A percentile compares a stretch with the other conserved stretches of the same genome.
Conservation (phyloP, 2,888 invertebrate genomes). For the Mylabris sibirica region DNA sequence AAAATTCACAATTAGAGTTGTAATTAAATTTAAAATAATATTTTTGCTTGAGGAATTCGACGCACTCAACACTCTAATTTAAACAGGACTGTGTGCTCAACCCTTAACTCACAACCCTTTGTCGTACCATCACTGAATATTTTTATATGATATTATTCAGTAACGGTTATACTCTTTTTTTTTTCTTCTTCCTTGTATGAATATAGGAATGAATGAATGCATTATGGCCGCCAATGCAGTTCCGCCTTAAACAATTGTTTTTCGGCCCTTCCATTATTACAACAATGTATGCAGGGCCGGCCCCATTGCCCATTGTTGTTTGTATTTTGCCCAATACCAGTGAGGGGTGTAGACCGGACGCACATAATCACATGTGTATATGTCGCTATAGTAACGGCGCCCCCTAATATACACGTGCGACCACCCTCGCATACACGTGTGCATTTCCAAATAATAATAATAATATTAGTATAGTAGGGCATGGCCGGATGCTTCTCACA, state of each 20-base stretch:
- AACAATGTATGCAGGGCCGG: conserved; percentile 47
- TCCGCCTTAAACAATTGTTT: conserved; percentile 54
- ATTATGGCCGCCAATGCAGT: conserved; percentile 47
- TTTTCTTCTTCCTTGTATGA: not conserved
- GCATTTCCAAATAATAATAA: conserved; percentile 16
- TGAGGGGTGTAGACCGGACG: conserved; percentile 54
- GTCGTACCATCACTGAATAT: conserved; percentile 25
- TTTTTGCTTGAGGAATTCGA: not conserved
- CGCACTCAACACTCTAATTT: conserved; percentile 28
- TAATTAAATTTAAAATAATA: not conserved
- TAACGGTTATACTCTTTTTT: not conserved
- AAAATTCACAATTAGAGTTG: not conserved
- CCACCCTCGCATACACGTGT: conserved; percentile 40
- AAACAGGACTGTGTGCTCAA: conserved; percentile 39
- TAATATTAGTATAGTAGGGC: not conserved
- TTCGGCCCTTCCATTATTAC: conserved; percentile 46
- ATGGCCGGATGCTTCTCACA: not conserved
- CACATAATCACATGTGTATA: conserved; percentile 50
- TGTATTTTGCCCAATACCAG: conserved; percentile 49
- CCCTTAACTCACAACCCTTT: conserved; percentile 42
- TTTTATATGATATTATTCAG: not conserved
- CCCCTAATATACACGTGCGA: conserved; percentile 45
- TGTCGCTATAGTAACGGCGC: conserved; percentile 51
- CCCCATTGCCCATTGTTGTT: conserved; percentile 47
- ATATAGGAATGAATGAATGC: conserved; percentile 29